phyloP scores from a whole-genome alignment of 2,113 vertebrate species.

The Spermophilus dauricus region DNA sequence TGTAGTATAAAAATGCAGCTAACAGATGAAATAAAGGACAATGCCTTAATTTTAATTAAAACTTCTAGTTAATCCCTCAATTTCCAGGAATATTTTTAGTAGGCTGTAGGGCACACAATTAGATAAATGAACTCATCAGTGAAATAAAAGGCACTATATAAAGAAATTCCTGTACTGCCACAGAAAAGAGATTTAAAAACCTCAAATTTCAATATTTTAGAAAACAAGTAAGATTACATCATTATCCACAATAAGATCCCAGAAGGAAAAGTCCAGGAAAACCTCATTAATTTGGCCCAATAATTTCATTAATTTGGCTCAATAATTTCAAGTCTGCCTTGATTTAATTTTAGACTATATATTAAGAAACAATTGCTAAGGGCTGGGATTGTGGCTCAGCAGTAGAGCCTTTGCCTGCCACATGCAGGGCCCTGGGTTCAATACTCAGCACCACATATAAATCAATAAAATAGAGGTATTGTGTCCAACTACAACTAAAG shows the following conservation, averaged over 20 bases:
- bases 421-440: no score
- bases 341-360: background rate
- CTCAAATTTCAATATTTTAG: constrained; percentile 1
- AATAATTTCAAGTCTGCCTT: background rate
- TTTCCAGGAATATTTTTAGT: constrained; percentile 50
- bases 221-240: background rate
- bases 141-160: constrained; percentile 33
- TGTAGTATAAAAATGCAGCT: constrained; percentile 22
- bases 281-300: background rate
- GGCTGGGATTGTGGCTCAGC: no score
- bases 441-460: no score
- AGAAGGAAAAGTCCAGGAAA: background rate
- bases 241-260: constrained; percentile 25
- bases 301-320: background rate
- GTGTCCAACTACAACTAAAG: no score
- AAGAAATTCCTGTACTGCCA: background rate
- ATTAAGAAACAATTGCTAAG: background rate
- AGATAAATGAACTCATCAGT: constrained; percentile 56
- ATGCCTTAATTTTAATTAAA: constrained; percentile 54
- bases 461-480: no score
- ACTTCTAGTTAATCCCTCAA: constrained; percentile 39
- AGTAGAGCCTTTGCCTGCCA: no score
- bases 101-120: constrained; percentile 50
- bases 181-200: constrained; percentile 38
- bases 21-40: constrained; percentile 46